Evolutionary conservation across 2,888 invertebrate genomes (phyloP), one percentile per base, ranked within the genome.

Genomic region (Volucella inanis): DNA sequence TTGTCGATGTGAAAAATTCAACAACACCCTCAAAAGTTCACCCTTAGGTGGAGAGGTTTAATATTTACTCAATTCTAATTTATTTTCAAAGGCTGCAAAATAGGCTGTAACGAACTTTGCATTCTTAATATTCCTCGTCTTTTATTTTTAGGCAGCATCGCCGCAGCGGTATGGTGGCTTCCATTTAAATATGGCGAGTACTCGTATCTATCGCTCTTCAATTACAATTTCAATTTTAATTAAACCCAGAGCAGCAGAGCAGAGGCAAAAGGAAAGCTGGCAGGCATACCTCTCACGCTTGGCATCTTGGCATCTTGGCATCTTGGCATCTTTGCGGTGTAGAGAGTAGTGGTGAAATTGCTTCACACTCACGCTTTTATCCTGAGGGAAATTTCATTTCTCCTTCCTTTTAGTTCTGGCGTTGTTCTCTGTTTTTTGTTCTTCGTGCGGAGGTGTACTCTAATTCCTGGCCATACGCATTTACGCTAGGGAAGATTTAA

Each of bases 171-270:
- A 22, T 22, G 22, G 50, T 39, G 45, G 43, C 64, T 22, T 31
- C 39, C 72, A 68, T 78, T 82, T 82, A 82, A 77, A 82, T 77
- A 22, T 22, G 22, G 22, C 22, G 22, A 22, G 22, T 22, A 22
- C 22, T 22, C 22, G 22, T 22, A 72, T 82, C 77, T 38, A 72
- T 82, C 54, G 65, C 67, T 67, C 54, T 67, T 54, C 72, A 72
- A 82, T 62, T 77, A 68, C 67, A 67, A 50, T 82, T 72, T 78
- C 72, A 82, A 72, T 82, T 77, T 72, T 78, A 82, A 82, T 82
- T 82, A 82, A 72, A 68, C 72, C 47, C 76, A 45, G 61, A 77
- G 59, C 55, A 80, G 50, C 54, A 47, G 38, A 49, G 50, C 22
- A 22, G 2, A 22, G 22, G 22, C 22, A 22, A 22, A 22, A 22